Percentiles rank a stretch among this genome's conserved stretches.
phyloP scores from a whole-genome alignment of 2,113 vertebrate species.

The Atractosteus spatula region DNA sequence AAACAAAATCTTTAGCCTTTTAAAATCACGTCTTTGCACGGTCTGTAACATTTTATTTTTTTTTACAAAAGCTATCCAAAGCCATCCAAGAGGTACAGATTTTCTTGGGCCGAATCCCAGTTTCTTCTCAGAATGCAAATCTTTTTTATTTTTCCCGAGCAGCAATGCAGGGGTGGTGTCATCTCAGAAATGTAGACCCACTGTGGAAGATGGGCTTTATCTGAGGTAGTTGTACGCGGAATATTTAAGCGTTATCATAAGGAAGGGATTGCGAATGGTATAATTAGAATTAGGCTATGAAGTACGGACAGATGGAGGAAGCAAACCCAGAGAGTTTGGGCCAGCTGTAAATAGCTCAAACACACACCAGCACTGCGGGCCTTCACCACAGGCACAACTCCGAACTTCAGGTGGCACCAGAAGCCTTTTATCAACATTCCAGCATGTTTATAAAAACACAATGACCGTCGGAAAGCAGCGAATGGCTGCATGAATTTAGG shows the following conservation, averaged over 20 bases:
- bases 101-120: too few relatives aligned
- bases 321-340: constrained; percentile 52
- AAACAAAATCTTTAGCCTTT: too few relatives aligned
- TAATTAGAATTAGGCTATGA: constrained; percentile 44
- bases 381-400: neutral
- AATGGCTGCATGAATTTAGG: too few relatives aligned
- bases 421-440: too few relatives aligned
- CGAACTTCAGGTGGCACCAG: constrained; percentile 7
- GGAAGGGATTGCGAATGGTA: constrained; percentile 50
- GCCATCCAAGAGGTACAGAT: too few relatives aligned
- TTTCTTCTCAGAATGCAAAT: neutral
- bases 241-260: constrained; percentile 27
- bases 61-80: too few relatives aligned
- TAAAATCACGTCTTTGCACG: too few relatives aligned
- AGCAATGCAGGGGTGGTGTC: neutral
- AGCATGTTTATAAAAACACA: too few relatives aligned
- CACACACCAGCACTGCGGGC: constrained; percentile 14
- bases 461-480: too few relatives aligned
- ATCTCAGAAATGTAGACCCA: constrained; percentile 7
- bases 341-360: constrained; percentile 59
- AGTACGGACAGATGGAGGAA: constrained; percentile 61
- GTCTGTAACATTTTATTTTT: too few relatives aligned
- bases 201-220: constrained; percentile 15
- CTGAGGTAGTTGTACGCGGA: constrained; percentile 22
- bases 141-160: neutral